Evolutionary conservation across 2,888 invertebrate genomes (phyloP).

Genomic region (Epinotia brunnichana): DNA sequence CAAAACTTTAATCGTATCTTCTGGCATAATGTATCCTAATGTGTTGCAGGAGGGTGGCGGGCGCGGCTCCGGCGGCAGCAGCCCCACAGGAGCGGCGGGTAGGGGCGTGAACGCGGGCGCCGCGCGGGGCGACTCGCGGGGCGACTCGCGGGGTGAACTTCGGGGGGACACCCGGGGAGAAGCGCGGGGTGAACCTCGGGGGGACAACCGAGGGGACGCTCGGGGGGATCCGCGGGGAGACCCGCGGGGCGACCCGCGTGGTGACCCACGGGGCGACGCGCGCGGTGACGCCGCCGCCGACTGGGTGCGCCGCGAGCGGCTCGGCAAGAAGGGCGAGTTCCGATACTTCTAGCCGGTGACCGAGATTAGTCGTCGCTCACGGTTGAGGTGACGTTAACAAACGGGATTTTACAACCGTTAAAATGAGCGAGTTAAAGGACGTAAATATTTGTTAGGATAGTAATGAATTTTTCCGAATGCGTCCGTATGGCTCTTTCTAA

Average conservation of each 20-base stretch:
- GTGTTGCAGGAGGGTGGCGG: conserved; percentile 74
- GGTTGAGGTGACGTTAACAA: neutral
- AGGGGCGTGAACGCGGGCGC: conserved; percentile 59
- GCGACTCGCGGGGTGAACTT: no score
- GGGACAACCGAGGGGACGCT: conserved; percentile 56
- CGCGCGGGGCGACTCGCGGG: conserved; percentile 62
- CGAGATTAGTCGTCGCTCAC: neutral
- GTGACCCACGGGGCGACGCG: conserved; percentile 67
- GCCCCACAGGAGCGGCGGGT: conserved; percentile 58
- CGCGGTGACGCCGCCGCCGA: conserved; percentile 85
- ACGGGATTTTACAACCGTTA: neutral
- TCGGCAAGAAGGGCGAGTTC: conserved; percentile 97
- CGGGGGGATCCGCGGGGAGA: conserved; percentile 61
- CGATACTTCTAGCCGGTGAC: conserved; percentile 89
- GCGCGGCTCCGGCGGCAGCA: conserved; percentile 70
- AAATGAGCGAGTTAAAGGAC: no score
- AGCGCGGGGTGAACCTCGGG: conserved; percentile 52
- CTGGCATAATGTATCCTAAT: neutral
- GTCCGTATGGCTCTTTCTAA: neutral
- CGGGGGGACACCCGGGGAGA: conserved; percentile 65
- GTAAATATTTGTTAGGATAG: no score
- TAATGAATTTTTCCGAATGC: neutral
- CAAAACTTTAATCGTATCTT: no score
- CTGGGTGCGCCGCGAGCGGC: conserved; percentile 93
- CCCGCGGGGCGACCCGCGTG: conserved; percentile 70